Evolutionary conservation across 2,113 vertebrate genomes (phyloP).

Genomic region (Zosterops pallidus): DNA sequence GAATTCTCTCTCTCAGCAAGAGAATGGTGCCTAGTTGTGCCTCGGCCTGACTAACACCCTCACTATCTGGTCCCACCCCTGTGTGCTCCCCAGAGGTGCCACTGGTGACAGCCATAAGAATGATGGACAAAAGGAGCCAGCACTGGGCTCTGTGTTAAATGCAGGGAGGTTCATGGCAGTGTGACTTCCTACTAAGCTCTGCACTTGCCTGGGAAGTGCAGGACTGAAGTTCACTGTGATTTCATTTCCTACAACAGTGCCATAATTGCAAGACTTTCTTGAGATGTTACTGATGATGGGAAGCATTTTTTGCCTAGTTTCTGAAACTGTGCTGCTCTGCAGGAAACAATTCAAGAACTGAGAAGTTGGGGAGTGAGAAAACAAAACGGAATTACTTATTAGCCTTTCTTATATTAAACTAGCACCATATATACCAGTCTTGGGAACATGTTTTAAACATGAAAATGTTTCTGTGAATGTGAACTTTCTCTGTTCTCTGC

Average conservation of each 20-base stretch:
- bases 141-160: fast-evolving
- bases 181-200: background rate
- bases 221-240: background rate
- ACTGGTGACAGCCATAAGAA: fast-evolving
- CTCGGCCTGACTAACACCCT: background rate
- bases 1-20: background rate
- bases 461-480: background rate
- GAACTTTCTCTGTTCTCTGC: background rate
- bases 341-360: background rate
- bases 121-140: no score
- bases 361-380: background rate
- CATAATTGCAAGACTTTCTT: background rate
- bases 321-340: background rate
- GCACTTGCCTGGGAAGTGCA: background rate
- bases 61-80: no score
- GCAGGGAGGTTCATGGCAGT: fast-evolving
- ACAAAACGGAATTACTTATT: background rate
- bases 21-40: no score
- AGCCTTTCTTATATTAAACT: no score
- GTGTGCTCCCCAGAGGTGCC: background rate
- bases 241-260: background rate
- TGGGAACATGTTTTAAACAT: background rate
- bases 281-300: background rate
- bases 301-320: background rate
- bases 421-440: background rate